Evolutionary conservation across 1,140 invertebrate species (phyloP), one percentile per base, ranked within the genome.

Genomic region (Drosophila tristis): DNA sequence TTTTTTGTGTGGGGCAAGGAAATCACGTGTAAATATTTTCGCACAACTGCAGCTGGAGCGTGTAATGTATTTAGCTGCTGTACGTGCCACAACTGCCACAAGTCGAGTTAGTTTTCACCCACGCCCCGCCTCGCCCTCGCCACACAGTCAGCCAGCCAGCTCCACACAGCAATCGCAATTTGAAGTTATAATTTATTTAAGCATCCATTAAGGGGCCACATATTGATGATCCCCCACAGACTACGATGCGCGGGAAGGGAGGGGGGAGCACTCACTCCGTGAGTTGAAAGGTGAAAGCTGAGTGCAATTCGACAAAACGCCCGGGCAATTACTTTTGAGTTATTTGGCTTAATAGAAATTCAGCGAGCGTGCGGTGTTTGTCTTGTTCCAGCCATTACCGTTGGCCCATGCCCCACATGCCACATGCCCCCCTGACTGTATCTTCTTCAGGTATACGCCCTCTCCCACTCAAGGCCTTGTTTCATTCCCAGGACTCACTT

Each of bases 141-240:
- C 44, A 29, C 15, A 13, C 9, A 45, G 42, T 48, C 43, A 56
- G 16, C 55, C 43, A 45, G 42, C 53, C 43, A 56, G 25, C 55
- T 35, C 45, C 48, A 50, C 45, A 57, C 31, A 54, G 67, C 84
- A 89, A 90, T 89, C 85, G 84, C 80, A 89, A 89, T 89, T 89
- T 89, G 68, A 77, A 90, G 84, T 89, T 89, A 89, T 89, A 87
- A 89, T 84, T 89, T 89, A 89, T 89, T 89, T 85, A 89, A 82
- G 68, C 80, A 71, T 90, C 84, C 84, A 89, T 89, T 89, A 89
- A 89, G 80, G 84, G 74, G 80, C 11, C 76, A 90, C 75, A 89
- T 84, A 89, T 84, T 90, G 85, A 77, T 87, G 75, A 76, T 74
- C 64, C 61, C 60, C 42, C 35, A 57, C 29, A 58, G 51, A 39